Evolutionary conservation across 1,140 invertebrate genomes (phyloP), one percentile per base, ranked within the genome.

Genomic region (Cyphomyrmex costatus): DNA sequence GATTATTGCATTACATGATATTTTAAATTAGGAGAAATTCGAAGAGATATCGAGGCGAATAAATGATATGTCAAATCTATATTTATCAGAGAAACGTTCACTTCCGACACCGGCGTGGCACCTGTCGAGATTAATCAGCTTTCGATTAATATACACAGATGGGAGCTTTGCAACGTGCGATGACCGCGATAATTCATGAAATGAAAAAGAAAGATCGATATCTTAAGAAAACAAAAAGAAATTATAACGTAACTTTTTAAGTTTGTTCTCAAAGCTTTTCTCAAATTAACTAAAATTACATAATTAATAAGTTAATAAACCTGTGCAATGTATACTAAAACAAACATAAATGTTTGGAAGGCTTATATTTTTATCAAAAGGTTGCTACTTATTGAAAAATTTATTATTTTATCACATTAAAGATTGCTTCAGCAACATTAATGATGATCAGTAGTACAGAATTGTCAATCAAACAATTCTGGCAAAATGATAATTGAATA

Each of bases 111-210:
- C 12, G 71, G 58, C n/a, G n/a, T n/a, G n/a, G n/a, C 60, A 66
- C 53, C 77, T 66, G 53, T 88, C 71, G 71, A 74, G 85, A 90
- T 89, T 86, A 89, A 89, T 89, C 85, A 78, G 78, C 78, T 66
- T 60, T 79, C 71, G 73, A 89, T 89, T 88, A 88, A 89, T 89
- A 70, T 61, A 77, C 53, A 36, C 61, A 85, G 66, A 88, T 61
- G 73, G 56, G 60, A 68, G 73, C 60, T 76, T 86, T 74, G 80
- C 83, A 77, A 87, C 61, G 58, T 53, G 46, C 27, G 76, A 80
- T 87, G 80, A 65, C 76, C 65, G 14, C 53, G 82, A 90, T 90
- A 77, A 85, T 33, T 65, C n/a, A 58, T 46, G 3, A 53, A n/a
- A 12, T 60, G 56, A 71, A 14, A 14, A 70, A 60, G 24, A 78